Base-by-base conservation (phyloP, 2,888 invertebrate genomes). In the Bursaphelenchus okinawaensis region DNA sequence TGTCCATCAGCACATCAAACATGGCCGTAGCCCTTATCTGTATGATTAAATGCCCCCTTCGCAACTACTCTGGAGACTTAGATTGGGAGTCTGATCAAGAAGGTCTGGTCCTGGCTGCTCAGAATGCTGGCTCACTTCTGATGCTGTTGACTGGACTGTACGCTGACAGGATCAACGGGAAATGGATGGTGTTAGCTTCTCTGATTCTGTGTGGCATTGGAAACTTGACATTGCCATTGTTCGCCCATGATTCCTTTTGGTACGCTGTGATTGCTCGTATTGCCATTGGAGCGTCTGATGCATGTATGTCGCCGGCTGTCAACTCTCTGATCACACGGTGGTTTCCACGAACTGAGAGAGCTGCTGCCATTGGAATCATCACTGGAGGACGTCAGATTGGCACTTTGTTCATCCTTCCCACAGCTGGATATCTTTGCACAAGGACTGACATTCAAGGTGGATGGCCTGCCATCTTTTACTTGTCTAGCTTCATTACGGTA, bases 391-490 rank as follows among this genome's bases (percentile, higher is more conserved):
- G 80, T 52, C 79, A 79, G 60, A 75, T 79, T 52, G 76, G 78
- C 26, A 80, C 79, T 1, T 68, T 80, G 28, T 79, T 80, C 65
- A 80, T 80, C 57, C 68, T 80, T 2, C 80, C 80, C 0, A 77
- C 78, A 9, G 79, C 79, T 31, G 80, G 80, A 27, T 79, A 76
- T 56, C 69, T 80, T 2, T 80, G 80, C 62, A 79, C 78, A 22
- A 68, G 76, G 7, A 79, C 76, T 56, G 79, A 79, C 57, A 60
- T 80, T 31, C 71, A 77, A 26, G 74, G 73, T 28, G 80, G 78
- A 19, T 80, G 80, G 80, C 80, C 79, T 8, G 76, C 78, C 9
- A 80, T 80, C 51, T 80, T 80, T 67, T 77, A 76, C 40, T 69
- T 80, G 0, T 77, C 77, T 0, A 75, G 74, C 6, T 62, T 72